Base-by-base conservation (phyloP, 2,113 vertebrate species). In the Bubo bubo region DNA sequence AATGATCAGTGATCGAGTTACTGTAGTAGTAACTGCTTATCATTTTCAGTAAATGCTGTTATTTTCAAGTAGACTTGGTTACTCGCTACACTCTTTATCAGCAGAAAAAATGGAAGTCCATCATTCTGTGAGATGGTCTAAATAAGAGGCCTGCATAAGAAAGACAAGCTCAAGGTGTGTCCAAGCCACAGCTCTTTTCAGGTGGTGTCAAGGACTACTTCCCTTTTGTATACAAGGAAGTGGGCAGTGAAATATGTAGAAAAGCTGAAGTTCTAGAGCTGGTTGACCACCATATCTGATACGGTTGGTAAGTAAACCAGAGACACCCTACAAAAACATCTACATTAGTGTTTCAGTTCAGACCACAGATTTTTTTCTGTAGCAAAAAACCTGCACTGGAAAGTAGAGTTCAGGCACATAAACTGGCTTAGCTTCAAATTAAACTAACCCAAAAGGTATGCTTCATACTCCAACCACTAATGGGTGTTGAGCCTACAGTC, bases 331-430 rank as follows among this genome's bases (percentile, higher is more conserved):
- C 8, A 83, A 68, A 92, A 71, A 12, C 17, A 37, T 63, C 28
- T 53, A 14, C 1, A 1, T 24, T 16, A 60, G 15, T 55, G 28
- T 60, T 86, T 86, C 49, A 41, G 30, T 70, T 91, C 84, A 89
- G 55, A 74, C 2, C 2, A 3, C 1, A 0, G 53, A 1, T 37
- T 15, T 21, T 19, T 17, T 68, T 4, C 15, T 4, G 5, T 52
- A 77, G 30, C 7, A 73, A 77, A 94, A 86, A 26, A 17, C 4
- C 4, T 71, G 9, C 17, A 28, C 14, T 75, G 41, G 62, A 90
- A 77, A 59, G 24, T 62, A 63, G 41, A 77, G 16, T 58, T 14
- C 17, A 71, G 41, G 24, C 56, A 62, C 17, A 58, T 26, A 66
- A 84, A 91, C 16, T n/a, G 24, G 43, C 14, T 77, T 43, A 56